Base-by-base conservation (phyloP, 2,113 vertebrate species). In the Phalacrocorax carbo region DNA sequence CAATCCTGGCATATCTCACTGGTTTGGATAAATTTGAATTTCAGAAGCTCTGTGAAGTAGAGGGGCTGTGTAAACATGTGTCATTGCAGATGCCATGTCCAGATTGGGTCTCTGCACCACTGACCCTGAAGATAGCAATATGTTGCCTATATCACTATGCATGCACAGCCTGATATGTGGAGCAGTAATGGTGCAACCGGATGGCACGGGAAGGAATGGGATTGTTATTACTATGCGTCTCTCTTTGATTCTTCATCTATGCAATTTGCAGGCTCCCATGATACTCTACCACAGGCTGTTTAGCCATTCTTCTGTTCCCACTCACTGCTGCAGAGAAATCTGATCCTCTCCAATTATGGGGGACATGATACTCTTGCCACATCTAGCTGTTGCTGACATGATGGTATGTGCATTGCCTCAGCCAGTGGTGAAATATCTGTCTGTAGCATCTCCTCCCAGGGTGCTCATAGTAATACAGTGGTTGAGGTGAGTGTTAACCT, bases 311-410 rank as follows among this genome's bases (percentile, higher is more conserved):
- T 80, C 1, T 0, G 21, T 87, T 95, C 88, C 73, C 58, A 54
- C 68, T 93, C 0, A 0, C 4, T 71, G 7, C 65, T 7, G 5
- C 46, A 42, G 60, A 64, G 90, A 77, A 96, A 96, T 52, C 27
- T 0, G 27, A 80, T 79, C 68, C 25, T 65, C 58, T 44, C 30
- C 68, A 44, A 0, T 86, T 55, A 26, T 11, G 42, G 38, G 55
- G 42, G 23, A 75, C 8, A 15, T 17, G 84, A 71, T 61, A 32
- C 29, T 78, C 58, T 40, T 88, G 82, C 73, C 78, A 42, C 61
- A 73, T 94, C 84, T 94, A 91, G 71, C 83, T 94, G 78, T 83
- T 96, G 86, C 54, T 93, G 71, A 44, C 79, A 27, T 1, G 22
- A 52, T 38, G 61, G 58, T 66, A 32, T 48, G 62, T 16, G 11